These are phyloP conservation scores for Orthosia cruda DNA, from an alignment of 2,888 invertebrate genomes.

Conservation along the genomic window DNA sequence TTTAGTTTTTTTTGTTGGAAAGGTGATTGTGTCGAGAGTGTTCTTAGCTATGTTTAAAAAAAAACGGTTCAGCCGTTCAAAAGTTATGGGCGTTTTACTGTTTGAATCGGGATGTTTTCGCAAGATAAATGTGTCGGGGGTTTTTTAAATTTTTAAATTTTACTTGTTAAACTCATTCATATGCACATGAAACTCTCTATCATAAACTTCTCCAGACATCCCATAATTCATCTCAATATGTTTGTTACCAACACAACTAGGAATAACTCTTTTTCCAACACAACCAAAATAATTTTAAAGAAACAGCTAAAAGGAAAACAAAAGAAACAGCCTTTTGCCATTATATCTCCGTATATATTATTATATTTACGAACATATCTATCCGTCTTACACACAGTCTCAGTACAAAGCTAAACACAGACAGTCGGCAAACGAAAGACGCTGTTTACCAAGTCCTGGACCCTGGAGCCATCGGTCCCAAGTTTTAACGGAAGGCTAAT, in stretches of 20 bases:
- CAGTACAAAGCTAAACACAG: conserved; percentile 78
- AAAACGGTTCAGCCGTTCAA: too few relatives aligned
- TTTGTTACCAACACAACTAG: neutral
- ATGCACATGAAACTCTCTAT: conserved; percentile 21
- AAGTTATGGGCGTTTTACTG: too few relatives aligned
- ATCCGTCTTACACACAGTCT: conserved; percentile 50
- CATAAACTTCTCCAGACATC: conserved; percentile 38
- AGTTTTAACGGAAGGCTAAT: conserved; percentile 55
- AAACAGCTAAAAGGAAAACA: neutral
- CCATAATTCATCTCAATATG: conserved; percentile 19
- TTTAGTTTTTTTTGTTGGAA: too few relatives aligned
- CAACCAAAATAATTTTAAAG: neutral
- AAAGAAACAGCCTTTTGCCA: too few relatives aligned
- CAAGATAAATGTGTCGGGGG: too few relatives aligned
- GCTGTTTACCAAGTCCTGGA: conserved; percentile 73
- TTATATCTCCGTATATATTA: neutral
- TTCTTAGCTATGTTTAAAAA: too few relatives aligned
- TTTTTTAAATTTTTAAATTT: too few relatives aligned
- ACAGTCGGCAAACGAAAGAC: conserved; percentile 75
- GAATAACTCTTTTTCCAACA: neutral
- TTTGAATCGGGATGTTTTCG: too few relatives aligned
- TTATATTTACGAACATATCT: conserved; percentile 27
- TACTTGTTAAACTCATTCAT: conserved; percentile 29
- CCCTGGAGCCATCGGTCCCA: conserved; percentile 63
- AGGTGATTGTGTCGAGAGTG: too few relatives aligned